Evolutionary conservation across 2,113 vertebrate genomes (phyloP).

Genomic region (Plotosus lineatus): DNA sequence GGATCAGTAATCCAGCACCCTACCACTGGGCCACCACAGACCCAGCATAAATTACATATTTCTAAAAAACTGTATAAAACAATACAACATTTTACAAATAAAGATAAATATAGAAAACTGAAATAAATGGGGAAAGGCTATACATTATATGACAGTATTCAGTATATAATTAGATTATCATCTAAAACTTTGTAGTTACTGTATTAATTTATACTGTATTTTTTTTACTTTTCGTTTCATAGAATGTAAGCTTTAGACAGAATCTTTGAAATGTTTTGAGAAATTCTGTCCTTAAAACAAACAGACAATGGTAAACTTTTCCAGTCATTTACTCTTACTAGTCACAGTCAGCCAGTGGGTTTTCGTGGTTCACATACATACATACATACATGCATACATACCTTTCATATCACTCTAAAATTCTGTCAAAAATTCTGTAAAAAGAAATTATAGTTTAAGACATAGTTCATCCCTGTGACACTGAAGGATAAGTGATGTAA

Average conservation of each 20-base stretch:
- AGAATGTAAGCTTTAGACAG: too few species aligned
- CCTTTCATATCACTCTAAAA: too few species aligned
- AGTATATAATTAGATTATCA: neutral
- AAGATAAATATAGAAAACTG: neutral
- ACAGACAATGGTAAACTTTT: neutral
- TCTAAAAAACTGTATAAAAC: too few species aligned
- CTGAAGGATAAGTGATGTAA: too few species aligned
- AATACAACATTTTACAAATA: neutral
- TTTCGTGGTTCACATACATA: neutral
- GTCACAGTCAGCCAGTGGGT: neutral
- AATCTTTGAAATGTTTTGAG: neutral
- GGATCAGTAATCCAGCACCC: too few species aligned
- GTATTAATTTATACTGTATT: neutral
- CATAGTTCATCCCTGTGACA: too few species aligned
- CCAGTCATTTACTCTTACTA: neutral
- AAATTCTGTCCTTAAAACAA: too few species aligned
- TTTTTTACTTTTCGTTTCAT: too few species aligned
- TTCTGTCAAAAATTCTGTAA: neutral
- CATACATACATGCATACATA: too few species aligned
- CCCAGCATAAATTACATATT: too few species aligned
- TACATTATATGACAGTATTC: neutral
- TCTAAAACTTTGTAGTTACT: neutral
- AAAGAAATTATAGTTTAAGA: neutral
- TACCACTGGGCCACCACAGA: too few species aligned
- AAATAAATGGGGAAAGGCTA: neutral